Evolutionary conservation across 2,113 vertebrate genomes (phyloP).

Genomic region (Mesembrinibis cayennensis): DNA sequence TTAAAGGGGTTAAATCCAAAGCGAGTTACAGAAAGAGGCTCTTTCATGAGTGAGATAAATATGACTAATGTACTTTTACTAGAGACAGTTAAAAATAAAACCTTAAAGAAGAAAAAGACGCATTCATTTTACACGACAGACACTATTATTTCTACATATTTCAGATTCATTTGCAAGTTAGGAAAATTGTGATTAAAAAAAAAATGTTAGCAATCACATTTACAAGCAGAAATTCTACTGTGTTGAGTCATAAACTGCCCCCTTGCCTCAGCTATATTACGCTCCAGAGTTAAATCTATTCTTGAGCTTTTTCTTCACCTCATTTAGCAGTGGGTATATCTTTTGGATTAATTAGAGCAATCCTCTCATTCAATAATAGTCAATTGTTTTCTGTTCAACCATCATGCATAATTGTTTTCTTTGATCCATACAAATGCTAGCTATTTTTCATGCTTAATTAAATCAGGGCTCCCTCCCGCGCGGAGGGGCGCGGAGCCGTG

Average conservation of each 20-base stretch:
- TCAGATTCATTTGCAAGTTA: constrained; percentile 56
- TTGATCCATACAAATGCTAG: neutral
- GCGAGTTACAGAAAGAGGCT: neutral
- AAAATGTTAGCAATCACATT: neutral
- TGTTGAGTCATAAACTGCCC: constrained; percentile 62
- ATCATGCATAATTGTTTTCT: constrained; percentile 64
- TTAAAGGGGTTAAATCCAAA: constrained; percentile 25
- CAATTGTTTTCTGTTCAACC: constrained; percentile 64
- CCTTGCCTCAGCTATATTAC: constrained; percentile 55
- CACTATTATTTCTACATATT: constrained; percentile 57
- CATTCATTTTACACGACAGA: constrained; percentile 42
- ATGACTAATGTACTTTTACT: constrained; percentile 59
- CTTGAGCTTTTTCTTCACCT: constrained; percentile 50
- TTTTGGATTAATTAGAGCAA: constrained; percentile 74
- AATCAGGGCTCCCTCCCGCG: neutral
- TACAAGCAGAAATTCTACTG: constrained; percentile 49
- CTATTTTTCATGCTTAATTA: constrained; percentile 53
- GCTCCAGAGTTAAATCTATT: constrained; percentile 49
- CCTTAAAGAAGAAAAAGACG: constrained; percentile 42
- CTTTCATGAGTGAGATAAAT: constrained; percentile 43
- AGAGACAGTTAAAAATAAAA: constrained; percentile 64
- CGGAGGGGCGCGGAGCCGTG: neutral
- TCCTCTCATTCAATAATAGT: constrained; percentile 48
- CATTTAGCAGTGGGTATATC: constrained; percentile 73
- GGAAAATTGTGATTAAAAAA: constrained; percentile 50